Conservation (phyloP, 2,888 invertebrate species). For the Protophormia terraenovae region DNA sequence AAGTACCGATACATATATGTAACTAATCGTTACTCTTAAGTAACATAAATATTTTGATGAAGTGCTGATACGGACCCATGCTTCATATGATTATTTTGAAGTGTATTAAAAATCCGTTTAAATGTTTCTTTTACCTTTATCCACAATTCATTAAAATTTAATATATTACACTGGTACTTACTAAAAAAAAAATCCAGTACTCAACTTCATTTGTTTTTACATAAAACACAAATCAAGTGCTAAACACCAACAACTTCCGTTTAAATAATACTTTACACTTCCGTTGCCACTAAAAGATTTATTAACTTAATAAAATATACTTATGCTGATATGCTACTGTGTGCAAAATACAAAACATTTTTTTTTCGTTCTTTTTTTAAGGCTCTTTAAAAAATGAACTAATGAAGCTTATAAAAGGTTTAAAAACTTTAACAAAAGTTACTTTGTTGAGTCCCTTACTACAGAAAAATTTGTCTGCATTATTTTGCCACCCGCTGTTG, state of each 20-base stretch:
- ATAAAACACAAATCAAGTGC: conserved; percentile 61
- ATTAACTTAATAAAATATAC: conserved; percentile 64
- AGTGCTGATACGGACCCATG: no score
- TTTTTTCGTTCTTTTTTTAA: neutral
- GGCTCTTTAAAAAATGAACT: neutral
- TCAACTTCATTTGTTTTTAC: conserved; percentile 19
- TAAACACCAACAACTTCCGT: conserved; percentile 67
- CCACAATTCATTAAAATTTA: neutral
- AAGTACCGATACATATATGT: no score
- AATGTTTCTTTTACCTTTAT: no score
- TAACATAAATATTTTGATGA: no score
- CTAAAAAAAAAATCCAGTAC: neutral
- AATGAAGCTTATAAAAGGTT: neutral
- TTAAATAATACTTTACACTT: conserved; percentile 63
- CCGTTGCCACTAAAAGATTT: conserved; percentile 65
- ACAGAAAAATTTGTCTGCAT: conserved; percentile 11
- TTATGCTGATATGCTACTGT: neutral
- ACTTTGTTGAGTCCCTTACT: neutral
- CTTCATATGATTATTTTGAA: no score
- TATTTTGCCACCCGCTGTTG: conserved; percentile 27
- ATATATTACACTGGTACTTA: neutral
- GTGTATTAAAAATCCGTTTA: no score
- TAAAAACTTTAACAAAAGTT: neutral
- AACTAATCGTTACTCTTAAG: no score
- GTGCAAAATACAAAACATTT: no score